Conservation (phyloP, 2,888 invertebrate genomes). For the Patella pellucida region DNA sequence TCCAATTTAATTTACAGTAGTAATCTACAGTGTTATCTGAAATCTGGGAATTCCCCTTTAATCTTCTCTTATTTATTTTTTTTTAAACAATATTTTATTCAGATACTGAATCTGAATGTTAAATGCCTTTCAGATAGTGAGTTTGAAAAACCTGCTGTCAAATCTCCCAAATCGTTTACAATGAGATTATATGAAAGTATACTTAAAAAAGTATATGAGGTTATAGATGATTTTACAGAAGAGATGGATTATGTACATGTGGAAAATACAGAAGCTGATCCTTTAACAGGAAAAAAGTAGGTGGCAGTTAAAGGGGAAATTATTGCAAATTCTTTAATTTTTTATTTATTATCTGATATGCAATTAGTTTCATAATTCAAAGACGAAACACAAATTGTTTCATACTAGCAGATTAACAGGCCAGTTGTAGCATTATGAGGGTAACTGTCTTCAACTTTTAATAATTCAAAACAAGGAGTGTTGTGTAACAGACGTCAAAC, state of each 20-base stretch:
- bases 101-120: constrained; percentile 1
- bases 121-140: constrained; percentile 20
- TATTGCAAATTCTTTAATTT: constrained; percentile 10
- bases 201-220: constrained; percentile 42
- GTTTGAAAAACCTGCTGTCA: background rate
- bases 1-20: no score
- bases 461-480: no score
- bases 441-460: no score
- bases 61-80: no score
- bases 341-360: background rate
- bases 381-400: no score
- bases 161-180: constrained; percentile 31
- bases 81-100: no score
- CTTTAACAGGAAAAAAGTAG: constrained; percentile 64
- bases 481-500: no score
- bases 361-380: no score
- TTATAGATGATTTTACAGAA: constrained; percentile 64
- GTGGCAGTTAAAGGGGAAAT: constrained; percentile 11
- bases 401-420: no score
- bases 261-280: constrained; percentile 57
- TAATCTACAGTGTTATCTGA: no score
- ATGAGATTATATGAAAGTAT: constrained; percentile 35
- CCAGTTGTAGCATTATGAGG: no score
- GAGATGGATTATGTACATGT: constrained; percentile 45
- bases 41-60: no score